phyloP scores from a whole-genome alignment of 2,888 invertebrate species.

The Galeruca laticollis region DNA sequence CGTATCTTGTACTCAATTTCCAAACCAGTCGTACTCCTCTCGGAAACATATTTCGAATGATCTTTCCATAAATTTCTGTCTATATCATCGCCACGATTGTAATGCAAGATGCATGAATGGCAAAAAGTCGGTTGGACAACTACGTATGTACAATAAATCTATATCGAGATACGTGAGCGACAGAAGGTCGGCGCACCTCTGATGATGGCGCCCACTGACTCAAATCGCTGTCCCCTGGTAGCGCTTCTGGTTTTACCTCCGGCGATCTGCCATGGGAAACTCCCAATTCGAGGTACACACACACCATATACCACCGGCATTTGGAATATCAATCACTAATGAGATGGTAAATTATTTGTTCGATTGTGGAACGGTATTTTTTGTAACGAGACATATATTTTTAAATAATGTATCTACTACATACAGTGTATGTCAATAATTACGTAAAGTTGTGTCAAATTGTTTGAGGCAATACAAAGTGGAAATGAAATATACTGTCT shows the following conservation, averaged over 20 bases:
- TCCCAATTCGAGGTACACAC: slow-evolving; percentile 31
- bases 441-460: too few species aligned
- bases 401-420: too few species aligned
- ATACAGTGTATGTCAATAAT: too few species aligned
- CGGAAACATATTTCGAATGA: slow-evolving; percentile 25
- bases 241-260: slow-evolving; percentile 46
- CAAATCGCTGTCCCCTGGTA: slow-evolving; percentile 50
- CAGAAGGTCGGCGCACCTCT: slow-evolving; percentile 60
- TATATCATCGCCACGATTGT: slow-evolving; percentile 42
- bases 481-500: too few species aligned
- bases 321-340: slow-evolving; percentile 31
- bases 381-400: neutral
- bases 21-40: neutral
- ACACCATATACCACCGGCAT: slow-evolving; percentile 26
- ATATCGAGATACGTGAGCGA: slow-evolving; percentile 56
- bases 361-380: neutral
- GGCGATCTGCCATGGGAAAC: slow-evolving; percentile 35
- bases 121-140: slow-evolving; percentile 42
- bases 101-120: slow-evolving; percentile 49
- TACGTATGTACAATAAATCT: slow-evolving; percentile 54
- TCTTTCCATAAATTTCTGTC: slow-evolving; percentile 38
- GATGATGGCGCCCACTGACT: slow-evolving; percentile 58
- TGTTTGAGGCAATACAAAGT: too few species aligned
- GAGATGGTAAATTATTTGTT: neutral
- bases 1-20: neutral